Evolutionary conservation across 2,888 invertebrate species (phyloP), one percentile per base, ranked within the genome.

Genomic region (Dolichomitus sp.): DNA sequence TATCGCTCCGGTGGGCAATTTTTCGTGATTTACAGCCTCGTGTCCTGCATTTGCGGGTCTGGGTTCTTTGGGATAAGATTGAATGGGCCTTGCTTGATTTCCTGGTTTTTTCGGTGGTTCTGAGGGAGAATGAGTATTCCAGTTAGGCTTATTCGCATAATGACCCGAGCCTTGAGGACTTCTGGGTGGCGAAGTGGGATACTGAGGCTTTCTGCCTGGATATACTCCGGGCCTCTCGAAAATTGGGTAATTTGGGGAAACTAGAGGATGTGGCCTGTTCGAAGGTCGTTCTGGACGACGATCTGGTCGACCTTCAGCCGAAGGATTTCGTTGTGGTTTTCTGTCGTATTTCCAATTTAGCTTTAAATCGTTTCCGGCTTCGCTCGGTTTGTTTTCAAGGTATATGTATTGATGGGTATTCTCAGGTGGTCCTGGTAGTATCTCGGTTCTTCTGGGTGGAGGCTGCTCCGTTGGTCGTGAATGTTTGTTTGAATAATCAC

Each of bases 361-460:
- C 30, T 85, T 87, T 27, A 88, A 50, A 54, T 92, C 90, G 19
- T 90, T 91, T 2, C 88, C 90, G 0, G 85, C 81, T 65, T 91
- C 84, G 48, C 70, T 84, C 5, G 82, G 81, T 9, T 86, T 86
- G n/a, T 80, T 76, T 7, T 84, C 86, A 9, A 88, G 73, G 11
- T 89, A 80, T 40, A 88, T 88, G 17, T 88, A 87, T 66, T 89
- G 89, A 86, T 91, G 91, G 12, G 89, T 78, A 52, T 80, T 84
- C 40, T 92, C 92, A 2, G 86, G 78, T 4, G 89, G 81, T 2
- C 83, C 50, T 0, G 90, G 86, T 23, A 91, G 50, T 12, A 82
- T 85, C 80, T 93, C 93, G 4, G 89, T 91, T 87, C 93, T 88
- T 73, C 93, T 89, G 0, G 93, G 91, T 1, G 93, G 93, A n/a